These are phyloP conservation scores for Caenorhabditis sp. DNA, from an alignment of 2,888 invertebrate genomes.

Conservation along the genomic window DNA sequence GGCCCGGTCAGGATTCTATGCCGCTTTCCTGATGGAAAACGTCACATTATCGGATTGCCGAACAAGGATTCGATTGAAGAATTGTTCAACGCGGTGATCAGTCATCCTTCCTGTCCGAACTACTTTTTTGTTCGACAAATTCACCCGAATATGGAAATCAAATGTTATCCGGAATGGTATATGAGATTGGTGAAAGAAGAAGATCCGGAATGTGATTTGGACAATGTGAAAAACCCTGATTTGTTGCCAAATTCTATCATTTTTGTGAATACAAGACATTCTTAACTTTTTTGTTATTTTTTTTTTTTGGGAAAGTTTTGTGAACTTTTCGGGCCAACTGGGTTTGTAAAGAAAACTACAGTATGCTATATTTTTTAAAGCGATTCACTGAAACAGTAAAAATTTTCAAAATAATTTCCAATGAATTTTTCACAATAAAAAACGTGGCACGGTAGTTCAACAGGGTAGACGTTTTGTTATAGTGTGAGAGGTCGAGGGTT, in stretches of 20 bases:
- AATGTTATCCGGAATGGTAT: conserved; percentile 60
- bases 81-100: conserved; percentile 92
- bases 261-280: conserved; percentile 1
- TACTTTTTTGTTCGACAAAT: conserved; percentile 72
- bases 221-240: not conserved
- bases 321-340: no score
- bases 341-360: no score
- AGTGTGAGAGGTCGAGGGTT: no score
- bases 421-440: no score
- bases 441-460: no score
- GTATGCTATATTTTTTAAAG: no score
- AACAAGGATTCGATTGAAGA: conserved; percentile 84
- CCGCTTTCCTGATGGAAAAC: conserved; percentile 87
- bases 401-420: no score
- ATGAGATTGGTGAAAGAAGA: conserved; percentile 26
- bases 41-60: conserved; percentile 87
- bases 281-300: not conserved
- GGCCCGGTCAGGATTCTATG: conserved; percentile 82
- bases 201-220: conserved; percentile 8
- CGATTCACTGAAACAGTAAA: no score
- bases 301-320: not conserved
- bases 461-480: no score
- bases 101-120: conserved; percentile 89
- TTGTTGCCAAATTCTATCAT: not conserved
- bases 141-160: conserved; percentile 49